Base-by-base conservation (phyloP, 2,113 vertebrate genomes). In the Melanerpes formicivorus region DNA sequence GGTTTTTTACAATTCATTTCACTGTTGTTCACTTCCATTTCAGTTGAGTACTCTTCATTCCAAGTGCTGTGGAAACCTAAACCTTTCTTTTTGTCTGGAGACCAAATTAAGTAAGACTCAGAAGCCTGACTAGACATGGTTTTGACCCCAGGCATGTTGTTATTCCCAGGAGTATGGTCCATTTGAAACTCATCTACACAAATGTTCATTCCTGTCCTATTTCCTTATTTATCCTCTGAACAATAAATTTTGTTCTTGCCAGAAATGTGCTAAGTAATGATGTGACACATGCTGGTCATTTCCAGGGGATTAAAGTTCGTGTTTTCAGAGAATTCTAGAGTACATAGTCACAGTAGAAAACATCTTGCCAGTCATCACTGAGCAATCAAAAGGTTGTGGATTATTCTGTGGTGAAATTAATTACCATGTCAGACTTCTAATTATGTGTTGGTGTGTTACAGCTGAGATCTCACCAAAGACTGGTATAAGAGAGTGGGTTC, bases 311-410 rank as follows among this genome's bases (percentile, higher is more conserved):
- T 91, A 88, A 79, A 96, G 89, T 95, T 95, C 94, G 74, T 55
- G 50, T 85, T 93, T 94, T 79, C 63, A 81, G 75, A 87, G 79
- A 79, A 87, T 90, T 92, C 52, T 88, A 1, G 71, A 76, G 72
- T 70, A 82, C 63, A 67, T 74, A 84, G 83, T 79, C 59, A 37
- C 52, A 86, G 71, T 79, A 52, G 71, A 91, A 93, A 95, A 78
- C 72, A 86, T 92, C 90, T 91, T 87, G 88, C 89, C 80, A 42
- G 76, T 83, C 78, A 93, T 95, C 91, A 90, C 44, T 75, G 87
- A 96, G 84, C 78, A 95, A 76, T 90, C 89, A 62, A 92, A 93
- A 93, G 87, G 96, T 90, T 93, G 72, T 62, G 79, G 94, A 82
- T 89, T 86, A 69, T 80, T 93, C 65, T 0, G 0, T 85, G 82